A percentile compares a stretch with the other conserved stretches of the same genome.
Evolutionary conservation across 35 echinoderm and acorn worm genomes (phyloP).

Genomic region (Strongylocentrotus purpuratus): DNA sequence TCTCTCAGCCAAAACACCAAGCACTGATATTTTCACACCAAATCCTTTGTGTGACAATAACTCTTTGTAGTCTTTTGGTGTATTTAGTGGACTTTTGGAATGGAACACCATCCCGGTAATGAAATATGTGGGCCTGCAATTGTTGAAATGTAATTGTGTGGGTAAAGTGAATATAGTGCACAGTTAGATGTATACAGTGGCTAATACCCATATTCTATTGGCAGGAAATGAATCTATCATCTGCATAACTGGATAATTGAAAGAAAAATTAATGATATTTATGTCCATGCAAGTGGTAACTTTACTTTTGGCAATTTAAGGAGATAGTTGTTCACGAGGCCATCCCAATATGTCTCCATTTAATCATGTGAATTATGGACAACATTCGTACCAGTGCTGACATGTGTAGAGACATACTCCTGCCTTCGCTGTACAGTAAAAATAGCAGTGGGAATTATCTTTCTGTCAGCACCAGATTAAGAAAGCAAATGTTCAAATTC

Average conservation of each 20-base stretch:
- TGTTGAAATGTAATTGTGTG: neutral
- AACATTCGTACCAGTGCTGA: no score
- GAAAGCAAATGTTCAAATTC: conserved; percentile 13
- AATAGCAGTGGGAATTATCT: neutral
- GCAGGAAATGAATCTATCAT: neutral
- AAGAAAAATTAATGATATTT: neutral
- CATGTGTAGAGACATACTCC: neutral
- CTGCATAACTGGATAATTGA: neutral
- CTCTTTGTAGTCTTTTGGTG: neutral
- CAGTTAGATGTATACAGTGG: no score
- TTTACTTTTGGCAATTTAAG: neutral
- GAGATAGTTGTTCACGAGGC: neutral
- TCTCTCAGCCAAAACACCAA: neutral
- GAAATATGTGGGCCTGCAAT: neutral
- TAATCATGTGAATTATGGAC: neutral
- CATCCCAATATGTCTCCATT: neutral
- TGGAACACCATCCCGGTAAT: neutral
- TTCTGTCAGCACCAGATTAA: neutral
- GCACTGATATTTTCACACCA: neutral
- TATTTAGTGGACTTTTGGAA: neutral
- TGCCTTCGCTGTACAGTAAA: neutral
- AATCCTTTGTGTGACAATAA: conserved; percentile 1
- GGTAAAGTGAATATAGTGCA: no score
- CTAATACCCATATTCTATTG: neutral
- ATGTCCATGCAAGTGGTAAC: neutral